Percentiles rank a stretch among this genome's conserved stretches.
phyloP scores from a whole-genome alignment of 2,797 vertebrate species.

The Pipistrellus kuhlii region DNA sequence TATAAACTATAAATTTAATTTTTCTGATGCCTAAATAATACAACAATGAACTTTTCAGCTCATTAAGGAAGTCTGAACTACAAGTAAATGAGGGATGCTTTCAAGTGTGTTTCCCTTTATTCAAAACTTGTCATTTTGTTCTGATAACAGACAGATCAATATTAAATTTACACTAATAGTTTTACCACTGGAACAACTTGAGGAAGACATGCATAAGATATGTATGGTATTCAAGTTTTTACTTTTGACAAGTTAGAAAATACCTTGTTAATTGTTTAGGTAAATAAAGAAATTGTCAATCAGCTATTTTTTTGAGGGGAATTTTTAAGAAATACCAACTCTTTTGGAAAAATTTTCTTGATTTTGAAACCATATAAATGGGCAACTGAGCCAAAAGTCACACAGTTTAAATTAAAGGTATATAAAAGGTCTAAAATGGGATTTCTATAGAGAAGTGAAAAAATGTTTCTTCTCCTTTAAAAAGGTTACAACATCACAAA shows the following conservation, averaged over 20 bases:
- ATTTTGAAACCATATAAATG: slow-evolving; percentile 35
- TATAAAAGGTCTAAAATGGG: slow-evolving; percentile 10
- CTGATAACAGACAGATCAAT: neutral
- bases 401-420: slow-evolving; percentile 13
- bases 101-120: neutral
- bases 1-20: slow-evolving; percentile 41
- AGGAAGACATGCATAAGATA: neutral
- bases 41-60: neutral
- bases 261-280: neutral
- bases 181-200: neutral
- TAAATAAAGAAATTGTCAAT: slow-evolving; percentile 18
- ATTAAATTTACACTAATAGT: slow-evolving; percentile 19
- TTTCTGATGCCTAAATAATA: neutral
- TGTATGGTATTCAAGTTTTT: neutral
- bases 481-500: slow-evolving; percentile 4
- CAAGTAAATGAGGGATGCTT: slow-evolving; percentile 10
- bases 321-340: neutral
- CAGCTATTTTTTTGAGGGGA: neutral
- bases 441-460: neutral
- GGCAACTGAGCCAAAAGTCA: neutral
- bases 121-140: slow-evolving; percentile 30
- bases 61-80: neutral
- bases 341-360: slow-evolving; percentile 31
- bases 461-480: neutral
- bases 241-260: slow-evolving; percentile 3